phyloP scores from a whole-genome alignment of 2,888 invertebrate genomes.

The Lucinisca nassula region DNA sequence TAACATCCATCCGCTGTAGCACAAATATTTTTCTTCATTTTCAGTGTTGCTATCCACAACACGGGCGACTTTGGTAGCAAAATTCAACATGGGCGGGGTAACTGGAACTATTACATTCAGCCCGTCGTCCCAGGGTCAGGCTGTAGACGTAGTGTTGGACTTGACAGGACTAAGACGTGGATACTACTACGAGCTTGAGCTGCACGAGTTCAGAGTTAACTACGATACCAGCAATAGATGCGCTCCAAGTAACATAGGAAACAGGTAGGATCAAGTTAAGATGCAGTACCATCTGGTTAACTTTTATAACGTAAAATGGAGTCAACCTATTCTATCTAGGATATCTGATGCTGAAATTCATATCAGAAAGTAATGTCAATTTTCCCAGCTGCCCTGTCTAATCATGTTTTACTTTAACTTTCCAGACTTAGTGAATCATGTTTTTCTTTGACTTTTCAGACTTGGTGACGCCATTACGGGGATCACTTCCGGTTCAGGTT shows the following conservation, averaged over 20 bases:
- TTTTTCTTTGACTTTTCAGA: slow-evolving; percentile 19
- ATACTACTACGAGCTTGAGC: slow-evolving; percentile 48
- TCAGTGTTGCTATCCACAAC: neutral
- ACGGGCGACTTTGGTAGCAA: slow-evolving; percentile 50
- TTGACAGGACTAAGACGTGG: slow-evolving; percentile 75
- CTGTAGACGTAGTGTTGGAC: slow-evolving; percentile 89
- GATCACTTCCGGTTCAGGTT: slow-evolving; percentile 56
- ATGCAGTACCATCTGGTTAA: too few relatives aligned
- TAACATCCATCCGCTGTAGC: too few relatives aligned
- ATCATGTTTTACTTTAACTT: too few relatives aligned
- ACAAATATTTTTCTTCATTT: neutral
- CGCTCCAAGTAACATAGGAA: slow-evolving; percentile 59
- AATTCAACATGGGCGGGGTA: slow-evolving; percentile 90
- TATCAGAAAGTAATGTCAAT: too few relatives aligned
- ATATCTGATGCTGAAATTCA: too few relatives aligned
- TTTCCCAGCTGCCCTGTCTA: too few relatives aligned
- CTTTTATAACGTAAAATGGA: too few relatives aligned
- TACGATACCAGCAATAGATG: slow-evolving; percentile 66
- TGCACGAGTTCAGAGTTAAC: slow-evolving; percentile 70
- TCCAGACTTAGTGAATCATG: too few relatives aligned
- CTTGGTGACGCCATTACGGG: slow-evolving; percentile 39
- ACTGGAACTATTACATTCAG: slow-evolving; percentile 93
- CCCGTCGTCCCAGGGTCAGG: slow-evolving; percentile 94
- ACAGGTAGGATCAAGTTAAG: too few relatives aligned
- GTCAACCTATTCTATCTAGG: too few relatives aligned